Conservation (phyloP, 2,113 vertebrate genomes). For the Eptesicus fuscus region DNA sequence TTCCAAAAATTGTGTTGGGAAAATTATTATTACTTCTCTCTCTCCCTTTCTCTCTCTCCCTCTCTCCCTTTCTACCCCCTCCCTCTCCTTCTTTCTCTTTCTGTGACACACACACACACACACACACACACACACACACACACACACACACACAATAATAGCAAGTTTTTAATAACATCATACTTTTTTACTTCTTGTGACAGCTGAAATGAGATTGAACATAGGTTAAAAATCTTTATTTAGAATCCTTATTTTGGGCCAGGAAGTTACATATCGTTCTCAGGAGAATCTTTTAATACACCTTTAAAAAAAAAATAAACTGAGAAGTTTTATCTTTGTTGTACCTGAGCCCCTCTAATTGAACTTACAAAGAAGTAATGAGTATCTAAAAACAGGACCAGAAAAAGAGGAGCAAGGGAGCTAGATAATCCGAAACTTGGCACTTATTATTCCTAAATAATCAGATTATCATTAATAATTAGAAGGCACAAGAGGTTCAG, state of each 20-base stretch:
- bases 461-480: conserved; percentile 39
- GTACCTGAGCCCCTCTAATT: neutral
- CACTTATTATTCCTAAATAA: conserved; percentile 34
- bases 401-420: neutral
- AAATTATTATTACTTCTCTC: neutral
- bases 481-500: neutral
- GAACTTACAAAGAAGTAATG: conserved; percentile 7
- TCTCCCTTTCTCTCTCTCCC: neutral
- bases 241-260: conserved; percentile 8
- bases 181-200: neutral
- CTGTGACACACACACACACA: no score
- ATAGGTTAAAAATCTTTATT: conserved; percentile 32
- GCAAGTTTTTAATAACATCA: neutral
- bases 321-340: neutral
- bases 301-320: neutral
- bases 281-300: neutral
- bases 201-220: conserved; percentile 41
- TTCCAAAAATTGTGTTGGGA: neutral
- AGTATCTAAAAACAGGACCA: neutral
- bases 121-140: neutral
- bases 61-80: neutral
- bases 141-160: neutral
- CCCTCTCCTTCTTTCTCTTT: neutral
- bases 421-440: neutral
- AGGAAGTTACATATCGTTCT: conserved; percentile 8